Percentiles rank a stretch among this genome's conserved stretches.
phyloP scores from a whole-genome alignment of 2,113 vertebrate genomes.

The Ellobius talpinus region DNA sequence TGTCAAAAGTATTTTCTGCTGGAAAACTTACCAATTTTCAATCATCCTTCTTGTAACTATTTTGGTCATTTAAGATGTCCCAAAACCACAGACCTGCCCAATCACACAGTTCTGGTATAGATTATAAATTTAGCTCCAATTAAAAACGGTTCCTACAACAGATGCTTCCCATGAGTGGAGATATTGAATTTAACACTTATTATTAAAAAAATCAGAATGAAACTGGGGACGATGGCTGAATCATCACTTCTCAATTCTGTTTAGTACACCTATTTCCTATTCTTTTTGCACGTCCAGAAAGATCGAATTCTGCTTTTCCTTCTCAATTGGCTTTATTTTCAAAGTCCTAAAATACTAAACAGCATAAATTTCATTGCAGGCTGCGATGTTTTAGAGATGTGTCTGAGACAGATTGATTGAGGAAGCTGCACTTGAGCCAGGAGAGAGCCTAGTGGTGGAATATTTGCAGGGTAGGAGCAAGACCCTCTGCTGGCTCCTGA shows the following conservation, averaged over 20 bases:
- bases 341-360: background rate
- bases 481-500: fast-evolving
- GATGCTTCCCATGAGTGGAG: background rate
- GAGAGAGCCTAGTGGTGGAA: background rate
- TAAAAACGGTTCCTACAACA: background rate
- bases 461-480: background rate
- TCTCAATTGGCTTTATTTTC: background rate
- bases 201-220: background rate
- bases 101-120: background rate
- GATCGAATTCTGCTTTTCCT: background rate
- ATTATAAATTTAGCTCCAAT: background rate
- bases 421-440: background rate
- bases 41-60: background rate
- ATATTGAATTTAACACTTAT: background rate
- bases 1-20: background rate
- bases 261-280: background rate
- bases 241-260: background rate
- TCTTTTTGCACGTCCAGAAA: background rate
- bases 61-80: background rate
- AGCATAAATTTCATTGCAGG: background rate
- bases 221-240: background rate
- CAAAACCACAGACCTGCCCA: background rate
- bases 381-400: background rate
- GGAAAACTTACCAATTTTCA: background rate
- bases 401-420: background rate